Percentiles rank a stretch among this genome's conserved stretches.
These are phyloP conservation scores for Scylla paramamosain DNA, from an alignment of 1,140 invertebrate species.

Conservation along the genomic window DNA sequence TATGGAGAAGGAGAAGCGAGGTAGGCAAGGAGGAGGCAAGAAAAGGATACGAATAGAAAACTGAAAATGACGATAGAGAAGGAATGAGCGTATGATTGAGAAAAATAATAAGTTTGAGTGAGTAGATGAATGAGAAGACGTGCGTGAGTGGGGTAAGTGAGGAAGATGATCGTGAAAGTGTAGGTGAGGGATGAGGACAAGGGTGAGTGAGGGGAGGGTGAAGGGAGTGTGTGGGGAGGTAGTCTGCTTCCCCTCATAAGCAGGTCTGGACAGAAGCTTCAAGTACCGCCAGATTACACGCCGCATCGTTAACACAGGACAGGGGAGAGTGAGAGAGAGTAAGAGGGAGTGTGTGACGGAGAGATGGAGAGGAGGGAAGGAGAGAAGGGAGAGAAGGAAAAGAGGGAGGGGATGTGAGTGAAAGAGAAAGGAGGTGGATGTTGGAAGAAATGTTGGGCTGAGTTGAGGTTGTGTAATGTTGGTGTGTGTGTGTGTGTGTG, in stretches of 20 bases:
- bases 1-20: neutral
- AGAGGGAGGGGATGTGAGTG: too few species aligned
- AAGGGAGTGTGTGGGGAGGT: neutral
- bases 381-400: too few species aligned
- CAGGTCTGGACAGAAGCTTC: neutral
- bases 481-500: neutral
- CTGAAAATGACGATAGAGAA: neutral
- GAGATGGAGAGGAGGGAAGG: too few species aligned
- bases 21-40: neutral
- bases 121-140: too few species aligned
- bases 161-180: too few species aligned
- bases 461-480: neutral
- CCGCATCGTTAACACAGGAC: neutral
- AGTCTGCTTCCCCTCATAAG: neutral
- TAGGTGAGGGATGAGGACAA: neutral
- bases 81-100: neutral
- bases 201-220: conserved; percentile 3
- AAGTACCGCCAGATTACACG: neutral
- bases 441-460: neutral
- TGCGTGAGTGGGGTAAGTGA: too few species aligned
- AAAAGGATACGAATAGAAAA: neutral
- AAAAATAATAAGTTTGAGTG: neutral
- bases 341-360: too few species aligned
- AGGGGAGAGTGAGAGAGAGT: neutral
- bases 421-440: neutral